Evolutionary conservation across 2,113 vertebrate species (phyloP), one percentile per base, ranked within the genome.

Genomic region (Anolis carolinensis): DNA sequence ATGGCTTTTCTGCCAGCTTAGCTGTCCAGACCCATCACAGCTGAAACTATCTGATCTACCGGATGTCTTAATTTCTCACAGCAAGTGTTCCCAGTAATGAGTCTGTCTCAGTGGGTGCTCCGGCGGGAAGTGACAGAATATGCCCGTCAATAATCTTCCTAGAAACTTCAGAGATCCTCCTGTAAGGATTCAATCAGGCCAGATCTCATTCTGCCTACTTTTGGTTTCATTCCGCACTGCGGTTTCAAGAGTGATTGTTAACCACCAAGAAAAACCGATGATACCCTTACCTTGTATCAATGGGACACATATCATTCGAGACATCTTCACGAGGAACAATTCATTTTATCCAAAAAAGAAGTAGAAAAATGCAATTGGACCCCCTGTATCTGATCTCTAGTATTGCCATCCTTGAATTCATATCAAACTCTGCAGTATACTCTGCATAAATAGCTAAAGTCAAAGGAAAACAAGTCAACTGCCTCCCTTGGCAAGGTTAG

Each of bases 51-150:
- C 81, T 6, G 18, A 90, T 85, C 3, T 77, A 34, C 68, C 77
- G 83, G 74, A 89, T 30, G 82, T 84, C 89, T 89, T 84, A 79
- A 10, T n/a, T 79, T 83, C 83, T 79, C 25, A 20, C 68, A 86
- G 59, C 30, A 71, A 76, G n/a, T 36, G 50, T 73, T 63, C 34
- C 27, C 70, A 34, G 4, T 82, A 70, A 80, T 1, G 70, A 14
- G 82, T 84, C 77, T 39, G 71, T 48, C 81, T 65, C 71, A 23
- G 13, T 82, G 7, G 59, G 1, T 44, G 9, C 20, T 50, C 7
- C 25, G 25, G 63, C 23, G n/a, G 71, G 80, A 87, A 91, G 74
- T 44, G 39, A 85, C 8, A 77, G 62, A 67, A 32, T 74, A 52
- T 30, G 63, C 68, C 77, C 67, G 0, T 23, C n/a, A 30, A 23